These are phyloP conservation scores for Microctenopoma lineatum DNA, from an alignment of 2,797 vertebrate genomes.

Conservation along the genomic window DNA sequence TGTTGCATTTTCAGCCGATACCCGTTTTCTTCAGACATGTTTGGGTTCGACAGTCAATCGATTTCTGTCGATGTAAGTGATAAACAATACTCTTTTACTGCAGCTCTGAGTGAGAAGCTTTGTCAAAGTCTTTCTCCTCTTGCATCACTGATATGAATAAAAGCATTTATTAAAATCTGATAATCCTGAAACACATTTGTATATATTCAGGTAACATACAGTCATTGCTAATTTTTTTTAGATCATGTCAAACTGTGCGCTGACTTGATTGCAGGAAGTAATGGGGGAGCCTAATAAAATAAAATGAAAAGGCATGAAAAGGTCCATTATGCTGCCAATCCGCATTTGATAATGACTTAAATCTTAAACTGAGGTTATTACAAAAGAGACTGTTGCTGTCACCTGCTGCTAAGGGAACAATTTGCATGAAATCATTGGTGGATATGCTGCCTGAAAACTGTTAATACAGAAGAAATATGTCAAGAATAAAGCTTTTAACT, in stretches of 20 bases:
- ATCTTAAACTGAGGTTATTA: slow-evolving; percentile 44
- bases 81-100: slow-evolving; percentile 44
- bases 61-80: slow-evolving; percentile 2
- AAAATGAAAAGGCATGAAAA: slow-evolving; percentile 33
- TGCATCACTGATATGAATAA: slow-evolving; percentile 40
- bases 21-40: slow-evolving; percentile 47
- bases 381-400: slow-evolving; percentile 13
- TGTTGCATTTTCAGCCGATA: slow-evolving; percentile 51
- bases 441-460: slow-evolving; percentile 22
- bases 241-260: slow-evolving; percentile 22
- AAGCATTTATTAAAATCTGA: slow-evolving; percentile 40
- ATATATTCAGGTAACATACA: slow-evolving; percentile 27
- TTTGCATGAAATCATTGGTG: slow-evolving; percentile 39
- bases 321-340: slow-evolving; percentile 44
- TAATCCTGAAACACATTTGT: slow-evolving; percentile 18
- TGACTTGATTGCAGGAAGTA: slow-evolving; percentile 26
- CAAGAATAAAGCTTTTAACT: slow-evolving; percentile 30
- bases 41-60: slow-evolving; percentile 47
- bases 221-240: slow-evolving; percentile 7
- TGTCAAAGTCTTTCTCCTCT: slow-evolving; percentile 16
- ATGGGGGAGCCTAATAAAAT: slow-evolving; percentile 37
- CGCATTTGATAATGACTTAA: slow-evolving; percentile 51
- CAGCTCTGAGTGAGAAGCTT: slow-evolving; percentile 26
- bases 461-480: slow-evolving; percentile 21
- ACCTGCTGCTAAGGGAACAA: slow-evolving; percentile 37